phyloP scores from a whole-genome alignment of 1,140 invertebrate genomes.

The Catajapyx aquilonaris region DNA sequence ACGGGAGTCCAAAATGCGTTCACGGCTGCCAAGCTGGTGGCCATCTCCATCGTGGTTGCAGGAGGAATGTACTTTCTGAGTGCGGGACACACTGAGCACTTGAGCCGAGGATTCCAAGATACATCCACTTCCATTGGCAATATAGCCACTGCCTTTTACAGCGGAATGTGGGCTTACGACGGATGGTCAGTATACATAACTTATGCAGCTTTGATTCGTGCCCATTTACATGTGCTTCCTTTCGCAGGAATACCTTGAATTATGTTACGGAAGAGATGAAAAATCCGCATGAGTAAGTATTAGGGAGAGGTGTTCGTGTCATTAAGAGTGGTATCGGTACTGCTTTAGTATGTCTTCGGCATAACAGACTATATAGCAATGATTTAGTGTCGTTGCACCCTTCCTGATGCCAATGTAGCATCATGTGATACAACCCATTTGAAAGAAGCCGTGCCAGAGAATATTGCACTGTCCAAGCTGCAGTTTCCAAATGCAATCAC shows the following conservation, averaged over 20 bases:
- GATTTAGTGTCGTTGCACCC: no score
- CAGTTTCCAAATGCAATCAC: no score
- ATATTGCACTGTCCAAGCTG: no score
- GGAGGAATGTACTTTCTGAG: slow-evolving; percentile 65
- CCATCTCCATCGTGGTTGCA: slow-evolving; percentile 61
- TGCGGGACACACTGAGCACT: slow-evolving; percentile 66
- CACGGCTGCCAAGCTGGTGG: slow-evolving; percentile 70
- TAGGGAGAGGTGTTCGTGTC: no score
- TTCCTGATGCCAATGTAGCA: no score
- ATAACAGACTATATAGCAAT: no score
- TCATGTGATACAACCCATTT: no score
- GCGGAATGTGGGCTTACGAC: slow-evolving; percentile 95
- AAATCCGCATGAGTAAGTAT: slow-evolving; percentile 73
- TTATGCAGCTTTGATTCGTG: no score
- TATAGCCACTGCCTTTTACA: slow-evolving; percentile 90
- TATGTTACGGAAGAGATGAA: slow-evolving; percentile 99
- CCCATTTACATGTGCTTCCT: no score
- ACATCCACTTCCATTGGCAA: slow-evolving; percentile 57
- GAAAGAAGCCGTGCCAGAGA: no score
- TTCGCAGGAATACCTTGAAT: slow-evolving; percentile 70
- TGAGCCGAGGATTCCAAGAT: slow-evolving; percentile 63
- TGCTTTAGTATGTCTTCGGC: no score
- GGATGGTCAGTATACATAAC: slow-evolving; percentile 45
- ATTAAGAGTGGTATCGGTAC: no score
- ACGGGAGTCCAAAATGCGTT: slow-evolving; percentile 82